Conservation (phyloP, 2,113 vertebrate genomes). For the Typhlomys cinereus region DNA sequence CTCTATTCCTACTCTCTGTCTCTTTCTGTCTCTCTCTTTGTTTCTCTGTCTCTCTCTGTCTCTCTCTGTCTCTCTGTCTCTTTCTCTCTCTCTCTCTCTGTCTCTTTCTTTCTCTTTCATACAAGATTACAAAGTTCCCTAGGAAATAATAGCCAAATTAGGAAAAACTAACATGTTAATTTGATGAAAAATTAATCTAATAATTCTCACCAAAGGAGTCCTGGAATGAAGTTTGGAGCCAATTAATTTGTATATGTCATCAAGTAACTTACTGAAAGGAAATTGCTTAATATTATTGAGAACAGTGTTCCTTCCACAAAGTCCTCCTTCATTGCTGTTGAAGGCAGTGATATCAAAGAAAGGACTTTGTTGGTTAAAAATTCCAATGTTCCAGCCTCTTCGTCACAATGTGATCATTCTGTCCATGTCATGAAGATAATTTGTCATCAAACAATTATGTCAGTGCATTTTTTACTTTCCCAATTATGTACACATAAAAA, state of each 20-base stretch:
- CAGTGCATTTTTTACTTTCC: not conserved
- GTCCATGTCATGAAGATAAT: not conserved
- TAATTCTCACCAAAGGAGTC: not conserved
- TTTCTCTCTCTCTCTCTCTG: not conserved
- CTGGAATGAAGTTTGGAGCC: not conserved
- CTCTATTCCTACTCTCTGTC: not conserved
- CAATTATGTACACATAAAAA: not conserved
- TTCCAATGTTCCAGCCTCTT: constrained; percentile 32
- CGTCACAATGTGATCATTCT: constrained; percentile 15
- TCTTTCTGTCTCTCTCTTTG: not conserved
- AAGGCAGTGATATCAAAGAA: constrained; percentile 27
- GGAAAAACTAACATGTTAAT: not conserved
- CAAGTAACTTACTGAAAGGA: not conserved
- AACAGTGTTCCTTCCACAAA: constrained; percentile 25
- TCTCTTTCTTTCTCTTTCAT: not conserved
- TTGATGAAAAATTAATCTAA: not conserved
- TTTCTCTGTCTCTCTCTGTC: not conserved
- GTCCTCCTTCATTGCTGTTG: not conserved
- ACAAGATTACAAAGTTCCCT: not conserved
- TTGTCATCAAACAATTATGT: not conserved
- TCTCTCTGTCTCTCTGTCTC: not conserved
- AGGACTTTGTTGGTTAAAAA: constrained; percentile 45
- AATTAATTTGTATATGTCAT: not conserved
- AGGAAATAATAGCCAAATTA: not conserved
- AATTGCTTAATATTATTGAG: constrained; percentile 32